Evolutionary conservation across 2,797 vertebrate species (phyloP).

Genomic region (Mastacembelus armatus): DNA sequence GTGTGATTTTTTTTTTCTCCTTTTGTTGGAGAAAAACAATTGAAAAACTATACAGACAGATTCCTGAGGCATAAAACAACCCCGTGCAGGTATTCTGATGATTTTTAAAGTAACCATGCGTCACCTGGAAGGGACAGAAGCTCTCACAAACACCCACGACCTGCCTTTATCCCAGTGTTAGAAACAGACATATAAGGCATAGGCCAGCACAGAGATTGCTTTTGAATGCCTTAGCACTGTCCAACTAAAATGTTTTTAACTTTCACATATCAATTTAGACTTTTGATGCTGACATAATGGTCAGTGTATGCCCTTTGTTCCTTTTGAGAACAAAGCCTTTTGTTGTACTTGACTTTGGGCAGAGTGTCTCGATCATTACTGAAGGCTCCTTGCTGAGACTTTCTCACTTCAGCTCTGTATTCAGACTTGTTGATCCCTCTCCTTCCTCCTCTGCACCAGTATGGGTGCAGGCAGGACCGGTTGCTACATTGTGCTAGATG

Average conservation of each 20-base stretch:
- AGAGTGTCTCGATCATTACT: slow-evolving; percentile 19
- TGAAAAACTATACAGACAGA: slow-evolving; percentile 7
- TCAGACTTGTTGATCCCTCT: slow-evolving; percentile 22
- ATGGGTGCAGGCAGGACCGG: slow-evolving; percentile 94
- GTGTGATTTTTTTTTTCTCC: background rate
- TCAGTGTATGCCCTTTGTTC: background rate
- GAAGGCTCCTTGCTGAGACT: slow-evolving; percentile 4
- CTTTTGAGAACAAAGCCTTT: slow-evolving; percentile 30
- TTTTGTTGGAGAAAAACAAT: background rate
- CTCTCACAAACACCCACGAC: slow-evolving; percentile 7
- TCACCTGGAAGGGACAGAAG: background rate
- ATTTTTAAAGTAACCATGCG: slow-evolving; percentile 7
- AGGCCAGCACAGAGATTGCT: background rate
- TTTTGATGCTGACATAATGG: slow-evolving; percentile 13
- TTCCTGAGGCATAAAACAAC: background rate
- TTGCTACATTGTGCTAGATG: slow-evolving; percentile 95
- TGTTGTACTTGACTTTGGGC: slow-evolving; percentile 22
- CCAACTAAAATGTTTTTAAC: slow-evolving; percentile 23
- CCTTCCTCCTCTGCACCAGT: slow-evolving; percentile 70
- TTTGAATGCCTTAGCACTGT: slow-evolving; percentile 16
- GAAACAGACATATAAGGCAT: background rate
- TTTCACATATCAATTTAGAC: background rate
- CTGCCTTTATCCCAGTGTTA: background rate
- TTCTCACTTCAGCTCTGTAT: slow-evolving; percentile 18
- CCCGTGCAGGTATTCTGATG: background rate